phyloP scores from a whole-genome alignment of 2,888 invertebrate species.

The Microctonus brassicae region DNA sequence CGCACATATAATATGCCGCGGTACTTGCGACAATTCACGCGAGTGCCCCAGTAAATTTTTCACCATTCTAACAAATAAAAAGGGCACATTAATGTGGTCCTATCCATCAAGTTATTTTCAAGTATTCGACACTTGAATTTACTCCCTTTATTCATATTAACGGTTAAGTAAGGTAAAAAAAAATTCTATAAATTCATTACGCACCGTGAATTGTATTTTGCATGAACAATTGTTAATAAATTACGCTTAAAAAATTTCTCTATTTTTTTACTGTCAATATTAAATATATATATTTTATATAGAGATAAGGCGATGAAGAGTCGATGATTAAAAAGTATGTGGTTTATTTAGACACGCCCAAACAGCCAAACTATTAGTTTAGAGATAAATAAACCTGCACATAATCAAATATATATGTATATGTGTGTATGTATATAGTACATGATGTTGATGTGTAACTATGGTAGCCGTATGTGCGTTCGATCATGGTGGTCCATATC shows the following conservation, averaged over 20 bases:
- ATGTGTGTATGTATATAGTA: slow-evolving; percentile 4
- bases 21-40: slow-evolving; percentile 13
- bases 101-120: not conserved
- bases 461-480: slow-evolving; percentile 45
- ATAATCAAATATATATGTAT: slow-evolving; percentile 3
- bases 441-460: slow-evolving; percentile 7
- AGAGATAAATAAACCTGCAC: slow-evolving; percentile 23
- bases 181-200: no score
- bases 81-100: not conserved
- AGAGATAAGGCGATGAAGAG: slow-evolving; percentile 51
- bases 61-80: slow-evolving; percentile 1
- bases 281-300: not conserved
- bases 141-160: not conserved
- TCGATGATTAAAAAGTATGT: slow-evolving; percentile 57
- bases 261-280: no score
- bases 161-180: not conserved
- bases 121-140: slow-evolving; percentile 2
- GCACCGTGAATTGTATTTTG: not conserved
- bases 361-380: slow-evolving; percentile 48
- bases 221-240: slow-evolving; percentile 5
- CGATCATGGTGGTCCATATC: slow-evolving; percentile 52
- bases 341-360: slow-evolving; percentile 52
- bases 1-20: not conserved
- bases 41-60: slow-evolving; percentile 17
- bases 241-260: not conserved